Conservation (phyloP, 2,888 invertebrate species). For the Tanypteryx hageni region DNA sequence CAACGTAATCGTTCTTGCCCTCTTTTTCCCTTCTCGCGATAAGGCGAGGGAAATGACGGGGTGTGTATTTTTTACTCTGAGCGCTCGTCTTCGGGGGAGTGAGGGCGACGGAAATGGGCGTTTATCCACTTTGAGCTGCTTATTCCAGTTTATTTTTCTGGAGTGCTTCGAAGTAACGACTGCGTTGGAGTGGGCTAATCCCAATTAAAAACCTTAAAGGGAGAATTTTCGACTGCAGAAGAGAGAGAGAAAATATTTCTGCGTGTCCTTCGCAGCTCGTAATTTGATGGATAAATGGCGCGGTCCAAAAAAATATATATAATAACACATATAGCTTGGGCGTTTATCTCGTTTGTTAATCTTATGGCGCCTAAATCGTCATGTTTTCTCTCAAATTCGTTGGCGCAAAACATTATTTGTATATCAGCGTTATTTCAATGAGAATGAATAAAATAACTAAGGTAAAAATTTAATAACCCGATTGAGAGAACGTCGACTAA, state of each 20-base stretch:
- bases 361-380: not conserved
- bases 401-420: not conserved
- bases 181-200: not conserved
- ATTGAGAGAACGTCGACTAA: no score
- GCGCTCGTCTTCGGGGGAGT: not conserved
- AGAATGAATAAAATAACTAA: not conserved
- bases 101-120: not conserved
- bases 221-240: not conserved
- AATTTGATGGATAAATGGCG: not conserved
- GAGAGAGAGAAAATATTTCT: not conserved
- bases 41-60: slow-evolving; percentile 16
- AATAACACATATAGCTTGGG: not conserved
- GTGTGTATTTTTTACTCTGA: not conserved
- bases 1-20: slow-evolving; percentile 25
- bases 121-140: slow-evolving; percentile 9
- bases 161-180: slow-evolving; percentile 14
- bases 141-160: slow-evolving; percentile 24
- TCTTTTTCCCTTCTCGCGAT: not conserved
- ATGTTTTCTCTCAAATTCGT: not conserved
- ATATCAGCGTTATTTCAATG: not conserved
- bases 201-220: slow-evolving; percentile 6
- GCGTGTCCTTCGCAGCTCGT: not conserved
- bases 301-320: not conserved
- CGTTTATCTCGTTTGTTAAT: not conserved
- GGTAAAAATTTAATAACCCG: no score